phyloP scores from a whole-genome alignment of 2,113 vertebrate genomes.

The Gambusia affinis region DNA sequence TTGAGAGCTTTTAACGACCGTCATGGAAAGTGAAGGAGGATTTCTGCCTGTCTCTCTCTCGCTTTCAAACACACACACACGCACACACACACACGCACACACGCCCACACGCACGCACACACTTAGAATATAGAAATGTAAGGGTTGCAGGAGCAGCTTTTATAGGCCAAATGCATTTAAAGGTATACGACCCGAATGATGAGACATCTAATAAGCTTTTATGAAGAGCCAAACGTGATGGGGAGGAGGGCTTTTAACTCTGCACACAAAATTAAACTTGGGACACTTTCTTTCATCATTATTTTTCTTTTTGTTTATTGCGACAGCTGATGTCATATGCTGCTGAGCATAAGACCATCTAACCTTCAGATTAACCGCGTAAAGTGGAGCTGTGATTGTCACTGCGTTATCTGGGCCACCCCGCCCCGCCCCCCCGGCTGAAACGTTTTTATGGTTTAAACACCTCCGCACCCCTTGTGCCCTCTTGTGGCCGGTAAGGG shows the following conservation, averaged over 20 bases:
- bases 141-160: constrained; percentile 47
- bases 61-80: background rate
- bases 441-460: background rate
- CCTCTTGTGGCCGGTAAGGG: constrained; percentile 59
- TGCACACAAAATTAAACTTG: constrained; percentile 25
- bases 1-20: constrained; percentile 76
- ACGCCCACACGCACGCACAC: constrained; percentile 24
- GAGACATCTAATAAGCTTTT: constrained; percentile 46
- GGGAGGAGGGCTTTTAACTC: constrained; percentile 35
- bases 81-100: background rate
- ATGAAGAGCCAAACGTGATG: constrained; percentile 43
- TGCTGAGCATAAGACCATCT: constrained; percentile 3
- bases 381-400: constrained; percentile 16
- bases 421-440: constrained; percentile 12
- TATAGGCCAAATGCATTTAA: constrained; percentile 40
- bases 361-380: constrained; percentile 31
- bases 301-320: constrained; percentile 27
- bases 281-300: constrained; percentile 49
- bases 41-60: constrained; percentile 28
- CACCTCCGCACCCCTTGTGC: constrained; percentile 30
- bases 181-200: constrained; percentile 22
- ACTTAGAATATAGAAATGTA: background rate
- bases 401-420: constrained; percentile 24
- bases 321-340: constrained; percentile 12
- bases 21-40: constrained; percentile 43